Evolutionary conservation across 2,113 vertebrate genomes (phyloP).

Genomic region (Cranoglanis bouderius): DNA sequence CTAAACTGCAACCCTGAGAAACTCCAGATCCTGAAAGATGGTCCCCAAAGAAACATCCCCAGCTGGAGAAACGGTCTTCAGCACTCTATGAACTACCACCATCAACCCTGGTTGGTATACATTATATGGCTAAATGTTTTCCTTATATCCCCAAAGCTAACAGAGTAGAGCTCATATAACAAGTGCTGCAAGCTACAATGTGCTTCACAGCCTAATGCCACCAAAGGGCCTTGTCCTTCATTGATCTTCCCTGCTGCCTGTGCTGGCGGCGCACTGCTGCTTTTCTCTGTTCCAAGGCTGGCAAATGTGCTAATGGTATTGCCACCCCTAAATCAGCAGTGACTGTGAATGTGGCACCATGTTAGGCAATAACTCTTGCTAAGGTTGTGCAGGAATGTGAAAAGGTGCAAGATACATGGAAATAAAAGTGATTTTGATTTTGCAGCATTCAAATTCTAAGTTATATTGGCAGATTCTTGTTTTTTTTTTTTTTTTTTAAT

Average conservation of each 20-base stretch:
- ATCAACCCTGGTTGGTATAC: constrained; percentile 30
- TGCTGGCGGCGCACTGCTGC: constrained; percentile 40
- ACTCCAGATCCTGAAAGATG: constrained; percentile 9
- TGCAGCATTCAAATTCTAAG: constrained; percentile 2
- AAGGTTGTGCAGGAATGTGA: constrained; percentile 34
- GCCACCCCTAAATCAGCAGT: constrained; percentile 53
- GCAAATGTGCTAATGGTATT: constrained; percentile 56
- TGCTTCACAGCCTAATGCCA: constrained; percentile 45
- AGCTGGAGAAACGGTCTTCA: constrained; percentile 17
- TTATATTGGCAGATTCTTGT: neutral
- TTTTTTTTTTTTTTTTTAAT: no score
- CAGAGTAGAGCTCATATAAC: constrained; percentile 46
- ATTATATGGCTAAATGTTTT: constrained; percentile 49
- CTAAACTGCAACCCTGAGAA: constrained; percentile 7
- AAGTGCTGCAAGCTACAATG: constrained; percentile 43
- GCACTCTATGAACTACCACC: constrained; percentile 18
- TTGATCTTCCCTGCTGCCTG: constrained; percentile 54
- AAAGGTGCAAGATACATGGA: constrained; percentile 30
- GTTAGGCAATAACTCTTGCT: constrained; percentile 45
- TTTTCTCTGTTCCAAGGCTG: constrained; percentile 54
- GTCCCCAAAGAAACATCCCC: constrained; percentile 32
- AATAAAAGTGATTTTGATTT: neutral
- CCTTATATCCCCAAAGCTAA: constrained; percentile 39
- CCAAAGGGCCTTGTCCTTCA: constrained; percentile 55
- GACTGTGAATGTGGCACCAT: constrained; percentile 51